phyloP scores from a whole-genome alignment of 2,797 vertebrate genomes.

The Todus mexicanus region DNA sequence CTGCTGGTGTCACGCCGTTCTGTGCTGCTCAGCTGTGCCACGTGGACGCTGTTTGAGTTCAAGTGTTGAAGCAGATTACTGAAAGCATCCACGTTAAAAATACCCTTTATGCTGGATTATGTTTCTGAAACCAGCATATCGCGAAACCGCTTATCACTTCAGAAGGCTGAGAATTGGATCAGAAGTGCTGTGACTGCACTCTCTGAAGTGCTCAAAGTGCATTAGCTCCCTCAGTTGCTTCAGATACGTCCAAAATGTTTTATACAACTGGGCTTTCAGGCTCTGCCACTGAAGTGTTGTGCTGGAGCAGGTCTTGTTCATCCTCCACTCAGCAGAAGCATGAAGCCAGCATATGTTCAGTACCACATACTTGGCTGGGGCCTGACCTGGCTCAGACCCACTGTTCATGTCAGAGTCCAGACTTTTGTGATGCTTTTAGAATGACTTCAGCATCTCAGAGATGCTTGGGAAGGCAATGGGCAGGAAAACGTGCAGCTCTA shows the following conservation, averaged over 20 bases:
- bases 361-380: neutral
- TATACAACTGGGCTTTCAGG: neutral
- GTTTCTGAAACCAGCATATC: neutral
- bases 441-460: neutral
- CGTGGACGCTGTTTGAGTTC: accelerated
- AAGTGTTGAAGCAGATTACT: neutral
- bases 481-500: neutral
- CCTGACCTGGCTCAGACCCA: neutral
- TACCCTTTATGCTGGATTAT: neutral
- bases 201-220: slow-evolving; percentile 26
- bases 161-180: neutral
- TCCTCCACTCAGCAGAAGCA: neutral
- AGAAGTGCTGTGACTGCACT: neutral
- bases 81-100: neutral
- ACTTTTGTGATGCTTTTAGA: neutral
- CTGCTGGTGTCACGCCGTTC: accelerated
- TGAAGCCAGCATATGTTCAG: neutral
- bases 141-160: neutral
- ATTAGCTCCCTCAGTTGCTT: slow-evolving; percentile 13
- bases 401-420: neutral
- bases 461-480: neutral
- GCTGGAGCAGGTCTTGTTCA: neutral
- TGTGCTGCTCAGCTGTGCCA: neutral
- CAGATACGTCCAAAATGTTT: neutral
- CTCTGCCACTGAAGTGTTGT: neutral